phyloP scores from a whole-genome alignment of 2,797 vertebrate species.

The Spizella passerina region DNA sequence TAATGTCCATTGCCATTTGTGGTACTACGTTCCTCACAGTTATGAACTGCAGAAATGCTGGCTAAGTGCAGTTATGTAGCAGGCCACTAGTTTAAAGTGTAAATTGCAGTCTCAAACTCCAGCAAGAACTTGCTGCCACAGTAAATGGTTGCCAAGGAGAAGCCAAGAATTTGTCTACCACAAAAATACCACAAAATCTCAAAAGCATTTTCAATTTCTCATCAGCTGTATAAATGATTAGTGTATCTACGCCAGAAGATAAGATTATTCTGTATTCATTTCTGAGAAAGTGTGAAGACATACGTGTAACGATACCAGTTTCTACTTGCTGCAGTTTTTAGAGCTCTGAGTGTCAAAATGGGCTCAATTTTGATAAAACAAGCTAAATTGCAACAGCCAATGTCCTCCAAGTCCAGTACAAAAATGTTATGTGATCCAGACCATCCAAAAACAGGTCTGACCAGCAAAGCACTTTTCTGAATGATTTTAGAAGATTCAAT shows the following conservation, averaged over 20 bases:
- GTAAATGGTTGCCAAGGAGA: conserved; percentile 78
- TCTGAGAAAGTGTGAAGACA: conserved; percentile 47
- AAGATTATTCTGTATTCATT: conserved; percentile 42
- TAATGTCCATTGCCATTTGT: conserved; percentile 99
- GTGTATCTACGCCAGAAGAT: conserved; percentile 65
- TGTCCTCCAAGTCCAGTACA: conserved; percentile 62
- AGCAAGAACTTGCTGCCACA: conserved; percentile 79
- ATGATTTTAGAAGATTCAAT: conserved; percentile 1
- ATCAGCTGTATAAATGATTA: conserved; percentile 65
- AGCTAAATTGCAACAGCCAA: conserved; percentile 61
- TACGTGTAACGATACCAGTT: background rate
- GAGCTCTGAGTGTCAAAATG: conserved; percentile 10
- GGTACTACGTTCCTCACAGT: conserved; percentile 99
- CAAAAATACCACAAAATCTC: conserved; percentile 81
- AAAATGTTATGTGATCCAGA: conserved; percentile 29
- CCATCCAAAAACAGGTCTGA: conserved; percentile 34
- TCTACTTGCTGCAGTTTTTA: conserved; percentile 39
- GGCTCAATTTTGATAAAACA: conserved; percentile 43
- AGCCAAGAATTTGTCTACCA: conserved; percentile 79
- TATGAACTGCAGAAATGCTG: conserved; percentile 97
- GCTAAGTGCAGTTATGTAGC: conserved; percentile 89
- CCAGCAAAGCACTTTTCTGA: conserved; percentile 22
- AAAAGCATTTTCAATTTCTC: conserved; percentile 77
- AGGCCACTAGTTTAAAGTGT: conserved; percentile 83
- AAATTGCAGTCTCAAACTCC: conserved; percentile 81